Conservation (phyloP, 2,888 invertebrate species). For the Agonopterix subpropinquella region DNA sequence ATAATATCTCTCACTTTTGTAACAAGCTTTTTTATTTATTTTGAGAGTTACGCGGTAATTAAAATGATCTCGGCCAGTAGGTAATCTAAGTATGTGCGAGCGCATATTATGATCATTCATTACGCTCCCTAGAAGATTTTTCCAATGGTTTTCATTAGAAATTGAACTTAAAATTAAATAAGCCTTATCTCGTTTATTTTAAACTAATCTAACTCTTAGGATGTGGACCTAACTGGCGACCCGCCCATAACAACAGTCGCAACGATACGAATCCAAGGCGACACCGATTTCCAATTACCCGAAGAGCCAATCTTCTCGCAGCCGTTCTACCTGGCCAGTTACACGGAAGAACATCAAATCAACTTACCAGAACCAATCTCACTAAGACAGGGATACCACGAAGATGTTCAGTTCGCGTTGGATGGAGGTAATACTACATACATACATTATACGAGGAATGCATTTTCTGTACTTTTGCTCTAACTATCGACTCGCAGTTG, state of each 20-base stretch:
- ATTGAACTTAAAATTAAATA: too few relatives aligned
- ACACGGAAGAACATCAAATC: conserved; percentile 37
- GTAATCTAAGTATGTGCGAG: too few relatives aligned
- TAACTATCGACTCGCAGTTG: too few relatives aligned
- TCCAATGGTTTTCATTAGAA: too few relatives aligned
- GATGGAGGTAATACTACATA: conserved; percentile 31
- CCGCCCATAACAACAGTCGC: conserved; percentile 30
- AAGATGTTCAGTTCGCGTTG: conserved; percentile 40
- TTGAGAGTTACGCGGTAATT: too few relatives aligned
- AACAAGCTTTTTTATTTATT: too few relatives aligned
- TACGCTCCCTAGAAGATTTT: too few relatives aligned
- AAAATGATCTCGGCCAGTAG: too few relatives aligned
- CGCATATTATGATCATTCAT: too few relatives aligned
- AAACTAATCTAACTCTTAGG: conserved; percentile 26
- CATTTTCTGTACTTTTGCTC: too few relatives aligned
- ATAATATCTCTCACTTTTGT: too few relatives aligned
- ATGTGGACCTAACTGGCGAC: conserved; percentile 48
- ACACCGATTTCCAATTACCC: conserved; percentile 51
- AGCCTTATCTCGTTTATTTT: too few relatives aligned
- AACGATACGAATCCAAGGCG: conserved; percentile 45
- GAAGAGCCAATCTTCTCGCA: conserved; percentile 59
- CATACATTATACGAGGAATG: neutral
- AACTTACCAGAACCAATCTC: conserved; percentile 34
- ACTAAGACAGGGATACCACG: conserved; percentile 47
- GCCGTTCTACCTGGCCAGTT: conserved; percentile 58